Conservation (phyloP, 2,113 vertebrate species). For the Onychorhynchus coronatus region DNA sequence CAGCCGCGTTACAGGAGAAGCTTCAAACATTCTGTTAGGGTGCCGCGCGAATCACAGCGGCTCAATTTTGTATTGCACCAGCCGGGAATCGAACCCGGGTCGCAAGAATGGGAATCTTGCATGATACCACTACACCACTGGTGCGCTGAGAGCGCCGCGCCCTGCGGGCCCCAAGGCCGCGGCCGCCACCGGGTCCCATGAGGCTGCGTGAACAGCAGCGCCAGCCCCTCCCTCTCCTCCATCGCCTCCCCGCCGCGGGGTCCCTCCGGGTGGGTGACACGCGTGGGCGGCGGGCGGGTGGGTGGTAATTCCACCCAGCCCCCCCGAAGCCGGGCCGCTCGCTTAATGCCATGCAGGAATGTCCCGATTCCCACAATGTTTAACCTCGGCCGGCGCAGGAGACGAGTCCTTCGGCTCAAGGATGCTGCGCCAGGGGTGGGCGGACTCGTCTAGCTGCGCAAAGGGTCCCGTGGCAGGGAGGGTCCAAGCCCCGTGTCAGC, state of each 20-base stretch:
- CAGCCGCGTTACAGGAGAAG: no score
- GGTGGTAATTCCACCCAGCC: no score
- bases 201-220: accelerated
- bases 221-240: accelerated
- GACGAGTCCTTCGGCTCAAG: background rate
- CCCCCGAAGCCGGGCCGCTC: accelerated
- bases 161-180: accelerated
- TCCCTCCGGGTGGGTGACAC: background rate
- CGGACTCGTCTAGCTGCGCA: background rate
- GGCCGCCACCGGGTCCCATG: accelerated
- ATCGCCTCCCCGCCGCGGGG: accelerated
- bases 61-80: constrained; percentile 70
- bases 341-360: constrained; percentile 17
- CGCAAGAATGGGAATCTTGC: constrained; percentile 99
- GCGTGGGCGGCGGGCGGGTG: background rate
- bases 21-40: no score
- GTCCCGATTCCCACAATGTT: background rate
- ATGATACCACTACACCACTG: constrained; percentile 99
- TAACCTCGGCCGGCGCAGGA: background rate
- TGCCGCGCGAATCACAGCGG: no score
- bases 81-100: constrained; percentile 95
- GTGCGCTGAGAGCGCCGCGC: background rate
- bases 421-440: background rate
- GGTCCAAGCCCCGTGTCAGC: accelerated
- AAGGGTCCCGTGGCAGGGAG: accelerated